Conservation (phyloP, 2,888 invertebrate species). For the Dynastes hyllus region DNA sequence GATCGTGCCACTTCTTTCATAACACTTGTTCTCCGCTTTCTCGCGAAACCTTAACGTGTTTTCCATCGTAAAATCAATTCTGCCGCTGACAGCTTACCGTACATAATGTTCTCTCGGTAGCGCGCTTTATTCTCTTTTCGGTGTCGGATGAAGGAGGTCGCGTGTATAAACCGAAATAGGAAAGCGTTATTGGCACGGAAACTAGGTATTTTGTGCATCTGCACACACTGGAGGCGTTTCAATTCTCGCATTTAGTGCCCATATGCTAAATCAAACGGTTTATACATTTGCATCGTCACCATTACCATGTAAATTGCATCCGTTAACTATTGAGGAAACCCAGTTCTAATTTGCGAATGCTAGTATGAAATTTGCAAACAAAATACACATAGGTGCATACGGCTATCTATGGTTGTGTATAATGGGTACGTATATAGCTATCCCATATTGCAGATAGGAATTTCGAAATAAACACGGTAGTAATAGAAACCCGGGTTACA, state of each 20-base stretch:
- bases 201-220: too few species aligned
- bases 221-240: background rate
- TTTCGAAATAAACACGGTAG: too few species aligned
- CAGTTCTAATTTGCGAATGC: background rate
- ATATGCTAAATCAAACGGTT: background rate
- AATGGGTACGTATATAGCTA: background rate
- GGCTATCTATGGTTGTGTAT: background rate
- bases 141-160: too few species aligned
- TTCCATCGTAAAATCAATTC: conserved; percentile 1
- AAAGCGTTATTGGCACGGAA: too few species aligned
- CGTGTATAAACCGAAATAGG: too few species aligned
- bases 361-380: background rate
- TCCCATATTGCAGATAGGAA: too few species aligned
- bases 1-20: conserved; percentile 10
- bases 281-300: background rate
- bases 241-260: background rate
- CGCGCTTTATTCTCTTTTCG: background rate
- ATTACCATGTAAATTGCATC: background rate
- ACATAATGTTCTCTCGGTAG: conserved; percentile 7
- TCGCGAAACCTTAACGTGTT: background rate
- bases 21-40: conserved; percentile 18
- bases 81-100: background rate
- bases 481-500: too few species aligned
- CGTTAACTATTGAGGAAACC: background rate
- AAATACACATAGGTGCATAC: background rate